Base-by-base conservation (phyloP, 2,113 vertebrate species). In the Delphinus delphis region DNA sequence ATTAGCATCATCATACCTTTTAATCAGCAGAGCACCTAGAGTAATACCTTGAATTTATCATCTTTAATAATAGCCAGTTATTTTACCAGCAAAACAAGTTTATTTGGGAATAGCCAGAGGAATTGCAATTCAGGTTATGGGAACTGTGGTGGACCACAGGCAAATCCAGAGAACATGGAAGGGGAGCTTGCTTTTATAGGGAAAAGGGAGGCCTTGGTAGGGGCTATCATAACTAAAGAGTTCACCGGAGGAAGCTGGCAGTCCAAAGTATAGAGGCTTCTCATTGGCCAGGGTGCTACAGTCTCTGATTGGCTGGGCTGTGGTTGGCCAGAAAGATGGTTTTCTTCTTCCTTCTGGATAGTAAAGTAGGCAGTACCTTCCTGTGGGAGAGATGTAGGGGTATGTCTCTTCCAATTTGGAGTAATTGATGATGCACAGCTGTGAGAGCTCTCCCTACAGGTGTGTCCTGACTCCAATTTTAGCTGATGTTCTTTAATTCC, bases 21-120 rank as follows among this genome's bases (percentile, higher is more conserved):
- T 84, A 33, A 94, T 92, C 79, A 87, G 25, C 53, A 73, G 62
- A 82, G n/a, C 25, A 70, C 58, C 67, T 94, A 68, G 20, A 94
- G 38, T 58, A 93, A 36, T 41, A 68, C 2, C 31, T 80, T 65
- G 41, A 60, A 80, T 28, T 58, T 55, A 79, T 8, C 33, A 55
- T 53, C 53, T 79, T 80, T 80, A 80, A 58, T 80, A 80, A 15
- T 58, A 80, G 31, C 31, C 31, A 55, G 20, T 58, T 58, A 80
- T 26, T 80, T 25, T 26, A 58, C 33, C 77, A 58, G 50, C 21
- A 26, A 36, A 80, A 80, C 26, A 31, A 36, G 12, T 58, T 80
- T 58, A 36, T 53, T 26, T 50, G 53, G 53, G 55, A 80, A 36
- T 58, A 58, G 50, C 33, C 53, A 36, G 33, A 58, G 53, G 77